Evolutionary conservation across 2,888 invertebrate genomes (phyloP).

Genomic region (Asteroscopus sphinx): DNA sequence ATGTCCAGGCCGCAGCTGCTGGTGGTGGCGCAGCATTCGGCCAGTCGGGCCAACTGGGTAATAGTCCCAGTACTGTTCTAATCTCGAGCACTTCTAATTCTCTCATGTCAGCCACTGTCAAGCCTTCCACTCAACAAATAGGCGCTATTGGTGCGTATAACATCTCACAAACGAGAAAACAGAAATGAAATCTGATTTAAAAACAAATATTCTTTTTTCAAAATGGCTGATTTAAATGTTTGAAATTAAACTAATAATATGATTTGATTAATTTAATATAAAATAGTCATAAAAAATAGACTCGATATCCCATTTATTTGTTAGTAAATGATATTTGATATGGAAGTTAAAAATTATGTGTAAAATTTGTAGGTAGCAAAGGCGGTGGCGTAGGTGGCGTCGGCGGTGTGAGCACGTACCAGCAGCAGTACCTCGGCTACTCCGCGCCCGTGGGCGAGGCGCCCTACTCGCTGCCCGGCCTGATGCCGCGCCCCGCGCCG

Average conservation of each 20-base stretch:
- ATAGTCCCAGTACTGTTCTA: constrained; percentile 96
- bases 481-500: constrained; percentile 84
- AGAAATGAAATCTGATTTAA: constrained; percentile 43
- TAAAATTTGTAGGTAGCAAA: constrained; percentile 73
- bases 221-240: constrained; percentile 45
- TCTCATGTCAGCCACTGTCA: constrained; percentile 96
- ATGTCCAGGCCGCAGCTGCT: constrained; percentile 83
- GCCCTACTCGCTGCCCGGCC: constrained; percentile 83
- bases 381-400: constrained; percentile 84
- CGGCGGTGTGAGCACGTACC: constrained; percentile 85
- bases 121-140: constrained; percentile 94
- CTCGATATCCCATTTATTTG: constrained; percentile 36
- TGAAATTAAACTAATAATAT: constrained; percentile 4
- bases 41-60: constrained; percentile 94
- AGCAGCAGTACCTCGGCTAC: constrained; percentile 87
- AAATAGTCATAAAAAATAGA: constrained; percentile 14
- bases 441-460: constrained; percentile 84
- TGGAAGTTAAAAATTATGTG: constrained; percentile 12
- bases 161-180: constrained; percentile 53
- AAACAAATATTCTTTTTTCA: constrained; percentile 23
- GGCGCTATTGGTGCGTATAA: constrained; percentile 93
- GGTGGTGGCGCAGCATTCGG: constrained; percentile 93
- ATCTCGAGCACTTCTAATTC: constrained; percentile 96
- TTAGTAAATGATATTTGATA: constrained; percentile 1
- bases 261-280: constrained; percentile 4